Conservation (phyloP, 2,888 invertebrate genomes). For the Caenorhabditis sp. region DNA sequence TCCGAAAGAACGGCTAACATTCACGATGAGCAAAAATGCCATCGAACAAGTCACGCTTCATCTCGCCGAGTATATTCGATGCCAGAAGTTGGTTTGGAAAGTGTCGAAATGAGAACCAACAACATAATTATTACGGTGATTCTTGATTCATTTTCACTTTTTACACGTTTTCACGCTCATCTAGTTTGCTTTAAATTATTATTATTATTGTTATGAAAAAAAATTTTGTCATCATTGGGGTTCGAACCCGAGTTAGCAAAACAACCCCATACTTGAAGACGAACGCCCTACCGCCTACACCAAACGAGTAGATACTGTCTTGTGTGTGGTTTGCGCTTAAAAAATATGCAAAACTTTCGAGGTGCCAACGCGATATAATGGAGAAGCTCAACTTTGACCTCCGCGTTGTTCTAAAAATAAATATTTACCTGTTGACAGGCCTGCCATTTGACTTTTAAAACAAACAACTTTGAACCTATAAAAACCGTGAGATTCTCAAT, state of each 20-base stretch:
- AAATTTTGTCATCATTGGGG: background rate
- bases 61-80: slow-evolving; percentile 72
- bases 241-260: no score
- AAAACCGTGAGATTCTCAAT: no score
- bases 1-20: slow-evolving; percentile 81
- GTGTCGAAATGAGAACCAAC: slow-evolving; percentile 48
- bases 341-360: no score
- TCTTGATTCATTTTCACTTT: background rate
- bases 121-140: slow-evolving; percentile 3
- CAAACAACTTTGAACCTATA: no score
- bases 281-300: no score
- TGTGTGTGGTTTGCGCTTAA: no score
- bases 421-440: no score
- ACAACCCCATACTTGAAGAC: no score
- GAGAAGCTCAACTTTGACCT: no score
- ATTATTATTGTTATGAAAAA: background rate
- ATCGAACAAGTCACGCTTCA: slow-evolving; percentile 71
- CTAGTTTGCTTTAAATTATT: background rate
- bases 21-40: slow-evolving; percentile 77
- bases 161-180: background rate
- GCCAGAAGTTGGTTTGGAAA: slow-evolving; percentile 66
- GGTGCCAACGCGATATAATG: no score
- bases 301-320: no score
- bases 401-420: slow-evolving; percentile 2
- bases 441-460: no score